phyloP scores from a whole-genome alignment of 2,797 vertebrate genomes.

The Cryptoblepharus egeriae region DNA sequence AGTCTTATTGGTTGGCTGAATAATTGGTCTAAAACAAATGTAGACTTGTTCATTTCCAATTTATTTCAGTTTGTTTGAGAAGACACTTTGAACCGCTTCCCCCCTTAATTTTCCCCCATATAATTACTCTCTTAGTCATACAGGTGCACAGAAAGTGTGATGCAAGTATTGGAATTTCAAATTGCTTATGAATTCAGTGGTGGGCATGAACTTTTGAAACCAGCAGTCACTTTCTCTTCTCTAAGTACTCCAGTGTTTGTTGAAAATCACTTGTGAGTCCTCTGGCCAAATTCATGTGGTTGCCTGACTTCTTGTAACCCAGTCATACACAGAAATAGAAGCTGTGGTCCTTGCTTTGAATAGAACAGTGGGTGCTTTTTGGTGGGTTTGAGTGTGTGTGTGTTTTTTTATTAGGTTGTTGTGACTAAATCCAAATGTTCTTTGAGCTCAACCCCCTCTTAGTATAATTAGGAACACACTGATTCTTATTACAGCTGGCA shows the following conservation, averaged over 20 bases:
- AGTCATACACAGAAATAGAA: slow-evolving; percentile 40
- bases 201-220: neutral
- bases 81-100: slow-evolving; percentile 9
- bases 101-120: slow-evolving; percentile 4
- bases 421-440: slow-evolving; percentile 49
- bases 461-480: slow-evolving; percentile 77
- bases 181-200: neutral
- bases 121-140: neutral
- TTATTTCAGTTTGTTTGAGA: too few relatives aligned
- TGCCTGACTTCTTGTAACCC: slow-evolving; percentile 67
- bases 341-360: slow-evolving; percentile 38
- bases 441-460: slow-evolving; percentile 34
- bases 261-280: slow-evolving; percentile 18
- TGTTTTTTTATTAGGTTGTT: slow-evolving; percentile 32
- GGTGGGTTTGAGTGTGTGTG: neutral
- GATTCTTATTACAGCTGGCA: slow-evolving; percentile 75
- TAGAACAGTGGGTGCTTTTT: slow-evolving; percentile 48
- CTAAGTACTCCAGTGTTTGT: slow-evolving; percentile 29
- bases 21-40: neutral
- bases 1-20: neutral
- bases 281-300: neutral
- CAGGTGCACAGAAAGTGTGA: slow-evolving; percentile 27
- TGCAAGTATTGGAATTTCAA: slow-evolving; percentile 9
- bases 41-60: neutral
- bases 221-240: slow-evolving; percentile 7